Conservation (phyloP, 2,113 vertebrate genomes). For the Scartelaos histophorus region DNA sequence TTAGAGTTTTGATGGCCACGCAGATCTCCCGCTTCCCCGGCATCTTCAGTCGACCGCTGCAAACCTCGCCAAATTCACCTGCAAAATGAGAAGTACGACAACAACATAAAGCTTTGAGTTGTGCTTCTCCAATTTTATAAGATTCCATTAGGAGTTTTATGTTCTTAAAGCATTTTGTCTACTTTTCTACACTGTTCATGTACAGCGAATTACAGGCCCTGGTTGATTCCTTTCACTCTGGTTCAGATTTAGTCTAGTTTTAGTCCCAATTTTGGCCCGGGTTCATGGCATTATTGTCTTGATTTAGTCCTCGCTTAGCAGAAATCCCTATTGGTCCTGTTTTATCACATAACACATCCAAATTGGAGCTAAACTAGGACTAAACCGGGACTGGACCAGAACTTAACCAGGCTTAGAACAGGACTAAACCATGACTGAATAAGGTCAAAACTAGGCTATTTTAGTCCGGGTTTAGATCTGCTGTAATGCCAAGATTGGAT, state of each 20-base stretch:
- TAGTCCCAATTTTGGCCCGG: neutral
- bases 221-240: neutral
- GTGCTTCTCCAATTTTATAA: too few relatives aligned
- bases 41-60: conserved; percentile 95
- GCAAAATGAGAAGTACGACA: conserved; percentile 8
- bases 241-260: neutral
- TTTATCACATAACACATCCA: neutral
- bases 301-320: neutral
- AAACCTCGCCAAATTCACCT: conserved; percentile 98
- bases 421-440: too few relatives aligned
- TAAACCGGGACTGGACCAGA: too few relatives aligned
- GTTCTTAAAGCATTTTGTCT: too few relatives aligned
- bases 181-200: too few relatives aligned
- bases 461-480: too few relatives aligned
- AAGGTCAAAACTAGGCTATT: too few relatives aligned
- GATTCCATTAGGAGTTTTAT: too few relatives aligned
- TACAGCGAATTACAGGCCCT: neutral
- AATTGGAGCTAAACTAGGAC: too few relatives aligned
- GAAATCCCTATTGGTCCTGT: neutral
- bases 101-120: neutral
- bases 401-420: too few relatives aligned
- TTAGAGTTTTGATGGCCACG: conserved; percentile 97
- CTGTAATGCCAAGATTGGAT: too few relatives aligned
- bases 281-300: neutral
- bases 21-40: conserved; percentile 96